Conservation (phyloP, 35 echinoderm and acorn worm species). For the Heliocidaris tuberculata region DNA sequence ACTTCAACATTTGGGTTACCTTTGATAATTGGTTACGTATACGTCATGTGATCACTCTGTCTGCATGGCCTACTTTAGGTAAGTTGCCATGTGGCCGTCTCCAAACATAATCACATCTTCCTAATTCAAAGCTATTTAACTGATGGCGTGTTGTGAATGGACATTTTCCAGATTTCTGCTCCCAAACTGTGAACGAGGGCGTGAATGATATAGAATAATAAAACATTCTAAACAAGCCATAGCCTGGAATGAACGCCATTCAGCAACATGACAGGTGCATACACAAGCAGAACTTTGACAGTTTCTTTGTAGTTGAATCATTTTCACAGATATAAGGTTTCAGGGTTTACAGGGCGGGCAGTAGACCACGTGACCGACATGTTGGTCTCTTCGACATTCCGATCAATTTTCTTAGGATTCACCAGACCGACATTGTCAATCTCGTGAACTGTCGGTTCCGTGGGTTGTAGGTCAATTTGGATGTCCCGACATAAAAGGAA, state of each 20-base stretch:
- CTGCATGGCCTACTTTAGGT: background rate
- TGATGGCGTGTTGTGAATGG: constrained; percentile 9
- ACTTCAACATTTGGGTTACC: background rate
- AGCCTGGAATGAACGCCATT: background rate
- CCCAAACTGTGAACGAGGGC: background rate
- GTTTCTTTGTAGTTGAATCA: background rate
- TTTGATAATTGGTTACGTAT: background rate
- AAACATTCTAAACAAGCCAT: background rate
- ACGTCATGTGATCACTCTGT: background rate
- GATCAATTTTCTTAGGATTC: too few relatives aligned
- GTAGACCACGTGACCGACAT: too few relatives aligned
- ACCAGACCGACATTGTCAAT: too few relatives aligned
- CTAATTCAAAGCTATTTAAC: background rate
- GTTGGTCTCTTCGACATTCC: too few relatives aligned
- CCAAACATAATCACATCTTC: background rate
- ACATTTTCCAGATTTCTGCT: constrained; percentile 11
- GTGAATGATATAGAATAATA: constrained; percentile 11
- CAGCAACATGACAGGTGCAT: background rate
- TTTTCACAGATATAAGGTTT: background rate
- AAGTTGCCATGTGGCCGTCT: background rate
- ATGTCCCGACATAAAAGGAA: too few relatives aligned
- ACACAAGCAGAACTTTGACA: background rate
- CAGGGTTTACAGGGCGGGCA: background rate
- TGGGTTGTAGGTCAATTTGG: too few relatives aligned
- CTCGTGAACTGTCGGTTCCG: too few relatives aligned